Evolutionary conservation across 2,888 invertebrate genomes (phyloP).

Genomic region (Zeuzera pyrina): DNA sequence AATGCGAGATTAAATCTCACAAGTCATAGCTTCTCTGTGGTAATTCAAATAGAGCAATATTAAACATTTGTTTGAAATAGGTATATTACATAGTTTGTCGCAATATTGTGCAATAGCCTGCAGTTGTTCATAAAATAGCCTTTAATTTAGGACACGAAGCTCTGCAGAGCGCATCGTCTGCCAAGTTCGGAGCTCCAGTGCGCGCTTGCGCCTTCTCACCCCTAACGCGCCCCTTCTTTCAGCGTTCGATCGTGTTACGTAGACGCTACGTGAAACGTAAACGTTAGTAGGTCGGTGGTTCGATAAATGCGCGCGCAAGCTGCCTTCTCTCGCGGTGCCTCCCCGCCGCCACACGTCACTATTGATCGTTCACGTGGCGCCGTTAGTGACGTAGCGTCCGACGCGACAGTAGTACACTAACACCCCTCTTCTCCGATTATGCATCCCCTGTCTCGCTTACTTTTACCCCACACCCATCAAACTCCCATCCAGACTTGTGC

Average conservation of each 20-base stretch:
- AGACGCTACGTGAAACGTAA: slow-evolving; percentile 66
- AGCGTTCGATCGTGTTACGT: slow-evolving; percentile 60
- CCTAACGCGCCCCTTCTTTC: slow-evolving; percentile 23
- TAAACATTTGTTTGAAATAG: slow-evolving; percentile 3
- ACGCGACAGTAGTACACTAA: slow-evolving; percentile 48
- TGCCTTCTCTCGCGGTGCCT: slow-evolving; percentile 17
- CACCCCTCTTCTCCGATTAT: slow-evolving; percentile 21
- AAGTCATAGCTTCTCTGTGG: too few relatives aligned
- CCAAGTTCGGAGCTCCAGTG: slow-evolving; percentile 22
- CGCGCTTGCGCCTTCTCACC: slow-evolving; percentile 31
- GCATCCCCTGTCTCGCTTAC: slow-evolving; percentile 20
- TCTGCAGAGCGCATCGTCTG: slow-evolving; percentile 30
- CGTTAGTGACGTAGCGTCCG: slow-evolving; percentile 64
- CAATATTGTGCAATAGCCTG: slow-evolving; percentile 23
- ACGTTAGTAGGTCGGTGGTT: slow-evolving; percentile 58
- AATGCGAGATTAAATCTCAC: too few relatives aligned
- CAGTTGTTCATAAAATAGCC: slow-evolving; percentile 18
- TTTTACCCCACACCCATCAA: slow-evolving; percentile 17
- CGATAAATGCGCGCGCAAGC: slow-evolving; percentile 51
- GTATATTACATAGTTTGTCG: slow-evolving; percentile 6
- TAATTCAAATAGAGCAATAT: slow-evolving; percentile 10
- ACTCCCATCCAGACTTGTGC: slow-evolving; percentile 10
- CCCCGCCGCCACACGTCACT: slow-evolving; percentile 47
- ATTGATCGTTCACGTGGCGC: slow-evolving; percentile 71
- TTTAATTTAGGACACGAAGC: slow-evolving; percentile 34